These are phyloP conservation scores for Ophion ellenae DNA, from an alignment of 2,888 invertebrate species.

Conservation along the genomic window DNA sequence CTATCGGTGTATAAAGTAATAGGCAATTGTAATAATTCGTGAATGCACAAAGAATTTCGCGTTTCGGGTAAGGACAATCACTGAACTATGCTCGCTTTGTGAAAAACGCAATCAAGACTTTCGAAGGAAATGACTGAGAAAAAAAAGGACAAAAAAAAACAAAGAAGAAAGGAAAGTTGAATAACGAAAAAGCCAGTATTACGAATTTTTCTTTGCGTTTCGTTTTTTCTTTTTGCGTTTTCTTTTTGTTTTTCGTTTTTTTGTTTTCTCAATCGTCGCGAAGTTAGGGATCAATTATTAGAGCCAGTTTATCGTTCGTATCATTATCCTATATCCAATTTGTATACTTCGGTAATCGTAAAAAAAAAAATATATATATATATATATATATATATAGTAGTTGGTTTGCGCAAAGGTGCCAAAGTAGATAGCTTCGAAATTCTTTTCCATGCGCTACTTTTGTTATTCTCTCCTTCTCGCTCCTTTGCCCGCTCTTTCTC, in stretches of 20 bases:
- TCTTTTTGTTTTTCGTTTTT: constrained; percentile 18
- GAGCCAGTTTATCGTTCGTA: constrained; percentile 64
- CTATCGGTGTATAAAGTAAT: constrained; percentile 48
- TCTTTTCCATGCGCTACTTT: constrained; percentile 17
- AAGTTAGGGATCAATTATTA: constrained; percentile 44
- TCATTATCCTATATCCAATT: constrained; percentile 41
- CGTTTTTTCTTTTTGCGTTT: constrained; percentile 26
- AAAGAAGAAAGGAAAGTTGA: constrained; percentile 71
- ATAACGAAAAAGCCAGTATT: constrained; percentile 79
- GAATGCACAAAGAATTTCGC: constrained; percentile 82
- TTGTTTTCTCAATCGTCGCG: constrained; percentile 16
- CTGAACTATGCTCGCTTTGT: constrained; percentile 74
- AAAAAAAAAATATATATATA: background rate
- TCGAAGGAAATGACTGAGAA: constrained; percentile 64
- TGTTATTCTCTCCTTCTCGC: constrained; percentile 7
- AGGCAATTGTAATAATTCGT: constrained; percentile 66
- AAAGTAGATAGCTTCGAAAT: constrained; percentile 74
- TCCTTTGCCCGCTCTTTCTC: constrained; percentile 1
- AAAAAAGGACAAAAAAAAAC: constrained; percentile 67
- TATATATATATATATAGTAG: background rate
- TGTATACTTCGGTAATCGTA: constrained; percentile 43
- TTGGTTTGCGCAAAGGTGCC: constrained; percentile 74
- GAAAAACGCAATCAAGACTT: constrained; percentile 15
- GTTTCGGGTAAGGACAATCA: constrained; percentile 83
- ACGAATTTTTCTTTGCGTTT: constrained; percentile 65